Base-by-base conservation (phyloP, 2,888 invertebrate species). In the Tipula helvola region DNA sequence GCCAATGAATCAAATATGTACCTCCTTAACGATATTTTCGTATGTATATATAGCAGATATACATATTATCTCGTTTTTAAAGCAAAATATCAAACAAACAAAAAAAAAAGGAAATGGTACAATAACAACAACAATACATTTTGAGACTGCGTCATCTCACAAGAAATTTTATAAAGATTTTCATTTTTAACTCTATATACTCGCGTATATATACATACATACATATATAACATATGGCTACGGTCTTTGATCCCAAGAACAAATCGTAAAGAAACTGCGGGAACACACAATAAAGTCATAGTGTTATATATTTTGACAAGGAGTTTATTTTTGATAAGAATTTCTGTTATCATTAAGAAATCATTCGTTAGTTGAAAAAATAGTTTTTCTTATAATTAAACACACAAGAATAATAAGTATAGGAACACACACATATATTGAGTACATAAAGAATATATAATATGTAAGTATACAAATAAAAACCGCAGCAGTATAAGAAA, bases 381-480 rank as follows among this genome's bases (percentile, higher is more conserved):
- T 71, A 71, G 71, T 71, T 71, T 71, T 71, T 71, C 71, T 71
- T 71, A 71, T 71, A 71, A 71, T 71, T 71, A 71, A 71, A 71
- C 28, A 71, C 71, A 71, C 71, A 71, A 71, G 71, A 71, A 71
- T 71, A 71, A 52, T 13, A n/a, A 52, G 44, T 52, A 52, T n/a
- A n/a, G n/a, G n/a, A n/a, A 52, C 52, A 13, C 4, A 52, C n/a
- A 52, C 52, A 52, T 28, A 10, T 28, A 28, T 28, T 16, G 16
- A 7, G 52, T 52, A 52, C 52, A 52, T 52, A 52, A 52, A 52
- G 52, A 52, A 52, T 52, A 52, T 52, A 52, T n/a, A 41, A 47
- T 52, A 7, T 52, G 16, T 16, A 16, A 16, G 16, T 39, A 39
- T 39, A 39, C 16, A 52, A 4, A 52, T n/a, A 52, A 16, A 71